Percentiles rank a stretch among this genome's conserved stretches.
Evolutionary conservation across 1,140 invertebrate species (phyloP).

Genomic region (Geopemphigus sp.): DNA sequence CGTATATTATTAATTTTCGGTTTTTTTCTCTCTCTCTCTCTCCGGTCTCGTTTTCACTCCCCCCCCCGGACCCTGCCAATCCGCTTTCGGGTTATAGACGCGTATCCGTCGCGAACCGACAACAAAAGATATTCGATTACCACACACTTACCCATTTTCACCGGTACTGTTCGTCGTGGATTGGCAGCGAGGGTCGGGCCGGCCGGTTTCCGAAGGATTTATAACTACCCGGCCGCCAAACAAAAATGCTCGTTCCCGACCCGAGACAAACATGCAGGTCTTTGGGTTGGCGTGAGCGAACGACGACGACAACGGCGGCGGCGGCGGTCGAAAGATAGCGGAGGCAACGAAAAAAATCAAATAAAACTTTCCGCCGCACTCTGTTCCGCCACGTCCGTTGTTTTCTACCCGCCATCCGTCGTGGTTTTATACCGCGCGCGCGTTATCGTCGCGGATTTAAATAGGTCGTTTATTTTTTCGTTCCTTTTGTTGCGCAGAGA

Average conservation of each 20-base stretch:
- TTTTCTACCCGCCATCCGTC: neutral
- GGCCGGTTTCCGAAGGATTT: conserved; percentile 36
- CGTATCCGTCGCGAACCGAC: conserved; percentile 31
- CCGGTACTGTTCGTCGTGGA: no score
- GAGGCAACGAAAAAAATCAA: neutral
- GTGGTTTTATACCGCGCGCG: neutral
- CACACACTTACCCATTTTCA: no score
- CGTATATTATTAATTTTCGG: conserved; percentile 33
- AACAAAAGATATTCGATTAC: conserved; percentile 45
- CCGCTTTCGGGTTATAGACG: conserved; percentile 7
- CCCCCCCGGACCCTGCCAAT: no score
- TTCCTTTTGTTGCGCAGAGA: conserved; percentile 30
- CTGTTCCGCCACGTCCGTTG: no score
- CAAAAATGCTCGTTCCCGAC: conserved; percentile 32
- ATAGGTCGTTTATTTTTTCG: neutral
- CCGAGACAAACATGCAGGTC: conserved; percentile 25
- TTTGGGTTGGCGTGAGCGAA: no score
- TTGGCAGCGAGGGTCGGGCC: neutral
- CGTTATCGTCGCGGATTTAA: conserved; percentile 19
- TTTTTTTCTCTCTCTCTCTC: neutral
- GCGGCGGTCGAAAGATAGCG: neutral
- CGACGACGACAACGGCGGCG: neutral
- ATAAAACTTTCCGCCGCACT: conserved; percentile 1
- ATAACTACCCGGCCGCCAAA: conserved; percentile 23
- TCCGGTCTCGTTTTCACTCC: neutral